Evolutionary conservation across 2,797 vertebrate species (phyloP).

Genomic region (Sciurus vulgaris): DNA sequence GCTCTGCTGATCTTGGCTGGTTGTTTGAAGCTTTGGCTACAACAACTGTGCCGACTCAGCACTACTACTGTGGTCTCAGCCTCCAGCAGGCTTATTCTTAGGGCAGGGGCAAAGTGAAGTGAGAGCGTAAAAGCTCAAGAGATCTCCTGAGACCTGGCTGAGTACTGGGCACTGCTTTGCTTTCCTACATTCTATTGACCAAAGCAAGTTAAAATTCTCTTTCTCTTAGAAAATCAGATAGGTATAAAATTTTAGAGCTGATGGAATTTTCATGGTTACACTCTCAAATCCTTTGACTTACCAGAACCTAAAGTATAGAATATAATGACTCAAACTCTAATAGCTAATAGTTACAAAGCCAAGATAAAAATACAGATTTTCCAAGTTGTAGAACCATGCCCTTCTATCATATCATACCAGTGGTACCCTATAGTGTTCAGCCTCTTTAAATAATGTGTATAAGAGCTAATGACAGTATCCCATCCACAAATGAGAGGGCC

Average conservation of each 20-base stretch:
- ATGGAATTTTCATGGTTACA: neutral
- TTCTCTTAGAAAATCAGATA: neutral
- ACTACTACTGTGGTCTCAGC: neutral
- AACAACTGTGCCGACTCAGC: neutral
- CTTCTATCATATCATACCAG: neutral
- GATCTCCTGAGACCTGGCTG: neutral
- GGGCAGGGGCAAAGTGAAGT: neutral
- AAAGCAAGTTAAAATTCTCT: neutral
- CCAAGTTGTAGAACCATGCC: neutral
- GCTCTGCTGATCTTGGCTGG: neutral
- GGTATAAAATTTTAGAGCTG: neutral
- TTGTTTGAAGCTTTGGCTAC: neutral
- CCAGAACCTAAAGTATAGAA: neutral
- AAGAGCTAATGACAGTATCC: neutral
- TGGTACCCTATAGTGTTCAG: neutral
- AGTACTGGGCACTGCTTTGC: neutral
- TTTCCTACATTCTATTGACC: neutral
- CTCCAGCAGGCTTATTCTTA: neutral
- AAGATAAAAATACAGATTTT: neutral
- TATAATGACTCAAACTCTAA: neutral
- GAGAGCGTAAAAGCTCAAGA: neutral
- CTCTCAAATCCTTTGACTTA: neutral
- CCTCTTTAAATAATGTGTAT: neutral
- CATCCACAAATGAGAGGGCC: neutral
- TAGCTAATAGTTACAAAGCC: neutral